Percentiles rank a stretch among this genome's conserved stretches.
phyloP scores from a whole-genome alignment of 2,888 invertebrate species.

The Nysson spinosus region DNA sequence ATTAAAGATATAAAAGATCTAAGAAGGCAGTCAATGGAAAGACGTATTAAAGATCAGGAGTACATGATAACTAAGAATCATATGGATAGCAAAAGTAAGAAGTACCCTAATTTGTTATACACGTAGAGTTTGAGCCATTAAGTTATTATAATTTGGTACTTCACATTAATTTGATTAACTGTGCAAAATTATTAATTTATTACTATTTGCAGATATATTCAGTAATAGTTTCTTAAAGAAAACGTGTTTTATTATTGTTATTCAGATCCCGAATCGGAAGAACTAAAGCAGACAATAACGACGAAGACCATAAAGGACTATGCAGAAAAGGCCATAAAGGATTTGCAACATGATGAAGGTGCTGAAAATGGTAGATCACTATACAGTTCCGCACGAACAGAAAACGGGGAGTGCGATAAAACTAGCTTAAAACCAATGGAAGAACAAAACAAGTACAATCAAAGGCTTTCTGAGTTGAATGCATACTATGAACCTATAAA shows the following conservation, averaged over 20 bases:
- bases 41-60: constrained; percentile 38
- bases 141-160: no score
- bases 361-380: constrained; percentile 21
- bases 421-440: constrained; percentile 2
- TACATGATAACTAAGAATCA: constrained; percentile 5
- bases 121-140: no score
- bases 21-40: constrained; percentile 46
- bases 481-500: constrained; percentile 16
- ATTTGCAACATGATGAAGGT: constrained; percentile 57
- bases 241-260: constrained; percentile 10
- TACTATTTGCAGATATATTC: no score
- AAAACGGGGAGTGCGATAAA: constrained; percentile 49
- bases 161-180: no score
- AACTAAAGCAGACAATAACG: constrained; percentile 26
- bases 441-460: constrained; percentile 20
- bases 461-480: constrained; percentile 17
- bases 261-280: constrained; percentile 28
- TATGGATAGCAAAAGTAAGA: constrained; percentile 35
- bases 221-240: not conserved
- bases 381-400: constrained; percentile 17
- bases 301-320: constrained; percentile 64
- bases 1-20: constrained; percentile 60
- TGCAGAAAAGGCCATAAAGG: constrained; percentile 62
- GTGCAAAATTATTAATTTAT: no score
- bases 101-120: no score